Evolutionary conservation across 2,797 vertebrate species (phyloP).

Genomic region (Geotrypetes seraphini): DNA sequence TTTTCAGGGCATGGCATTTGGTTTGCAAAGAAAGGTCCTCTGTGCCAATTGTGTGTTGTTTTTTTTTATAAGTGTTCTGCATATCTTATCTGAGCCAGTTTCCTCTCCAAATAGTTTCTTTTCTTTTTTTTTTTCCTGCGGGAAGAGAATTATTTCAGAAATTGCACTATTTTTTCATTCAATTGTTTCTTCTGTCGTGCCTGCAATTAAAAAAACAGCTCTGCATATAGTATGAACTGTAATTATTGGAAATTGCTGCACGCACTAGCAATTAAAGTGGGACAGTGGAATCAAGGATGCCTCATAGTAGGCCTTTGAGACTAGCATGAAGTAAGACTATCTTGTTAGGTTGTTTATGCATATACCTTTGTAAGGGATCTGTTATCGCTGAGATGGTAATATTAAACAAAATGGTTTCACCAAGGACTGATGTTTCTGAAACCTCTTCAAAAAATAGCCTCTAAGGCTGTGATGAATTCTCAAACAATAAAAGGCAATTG

Average conservation of each 20-base stretch:
- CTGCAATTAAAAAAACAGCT: conserved; percentile 54
- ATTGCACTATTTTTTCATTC: conserved; percentile 36
- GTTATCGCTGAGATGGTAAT: no score
- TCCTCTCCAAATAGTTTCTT: conserved; percentile 13
- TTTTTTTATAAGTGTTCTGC: conserved; percentile 23
- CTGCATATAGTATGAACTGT: conserved; percentile 51
- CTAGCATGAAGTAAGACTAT: conserved; percentile 25
- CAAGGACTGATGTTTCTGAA: no score
- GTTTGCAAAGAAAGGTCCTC: conserved; percentile 4
- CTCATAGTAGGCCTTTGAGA: conserved; percentile 38
- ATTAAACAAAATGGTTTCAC: no score
- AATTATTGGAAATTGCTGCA: conserved; percentile 57
- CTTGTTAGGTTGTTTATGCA: no score
- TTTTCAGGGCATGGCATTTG: not conserved
- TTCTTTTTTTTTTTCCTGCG: conserved; percentile 10
- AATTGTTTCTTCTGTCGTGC: conserved; percentile 48
- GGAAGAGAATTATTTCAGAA: conserved; percentile 14
- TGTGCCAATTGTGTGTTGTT: conserved; percentile 10
- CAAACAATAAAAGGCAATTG: no score
- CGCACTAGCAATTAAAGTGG: conserved; percentile 45
- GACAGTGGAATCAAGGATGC: conserved; percentile 35
- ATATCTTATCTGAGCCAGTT: conserved; percentile 25
- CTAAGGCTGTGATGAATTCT: no score
- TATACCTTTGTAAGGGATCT: no score
- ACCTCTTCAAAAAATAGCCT: no score